phyloP scores from a whole-genome alignment of 2,888 invertebrate species.

The Lamellibrachia columna region DNA sequence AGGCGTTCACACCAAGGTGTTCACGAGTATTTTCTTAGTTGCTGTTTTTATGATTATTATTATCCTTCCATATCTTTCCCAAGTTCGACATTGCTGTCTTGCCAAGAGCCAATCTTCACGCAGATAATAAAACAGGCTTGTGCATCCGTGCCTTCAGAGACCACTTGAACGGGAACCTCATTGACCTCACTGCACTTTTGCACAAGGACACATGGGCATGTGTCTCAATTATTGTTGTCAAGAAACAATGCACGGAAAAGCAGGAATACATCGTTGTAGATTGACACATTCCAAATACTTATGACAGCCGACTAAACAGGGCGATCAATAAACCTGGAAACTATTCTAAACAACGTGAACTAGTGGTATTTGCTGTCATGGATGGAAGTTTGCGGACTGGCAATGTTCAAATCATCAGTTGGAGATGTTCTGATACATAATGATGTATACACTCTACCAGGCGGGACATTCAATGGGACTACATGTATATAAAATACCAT shows the following conservation, averaged over 20 bases:
- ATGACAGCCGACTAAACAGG: neutral
- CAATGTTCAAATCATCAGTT: neutral
- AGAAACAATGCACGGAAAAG: neutral
- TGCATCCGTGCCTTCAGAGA: neutral
- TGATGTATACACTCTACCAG: neutral
- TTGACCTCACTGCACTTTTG: neutral
- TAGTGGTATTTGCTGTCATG: neutral
- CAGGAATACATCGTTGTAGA: no score
- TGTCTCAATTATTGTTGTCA: neutral
- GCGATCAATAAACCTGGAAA: neutral
- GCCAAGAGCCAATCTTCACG: no score
- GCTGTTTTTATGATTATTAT: no score
- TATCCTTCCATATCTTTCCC: no score
- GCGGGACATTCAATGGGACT: neutral
- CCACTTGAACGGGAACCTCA: neutral
- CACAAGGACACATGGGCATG: neutral
- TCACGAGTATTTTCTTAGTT: no score
- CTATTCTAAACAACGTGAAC: neutral
- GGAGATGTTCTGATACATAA: neutral
- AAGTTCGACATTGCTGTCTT: no score
- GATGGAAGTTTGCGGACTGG: neutral
- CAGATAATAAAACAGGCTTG: no score
- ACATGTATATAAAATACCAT: neutral
- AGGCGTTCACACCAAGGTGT: no score
- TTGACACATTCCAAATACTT: neutral